Percentiles rank a stretch among this genome's conserved stretches.
Evolutionary conservation across 2,888 invertebrate species (phyloP).

Genomic region (Serripes groenlandicus): DNA sequence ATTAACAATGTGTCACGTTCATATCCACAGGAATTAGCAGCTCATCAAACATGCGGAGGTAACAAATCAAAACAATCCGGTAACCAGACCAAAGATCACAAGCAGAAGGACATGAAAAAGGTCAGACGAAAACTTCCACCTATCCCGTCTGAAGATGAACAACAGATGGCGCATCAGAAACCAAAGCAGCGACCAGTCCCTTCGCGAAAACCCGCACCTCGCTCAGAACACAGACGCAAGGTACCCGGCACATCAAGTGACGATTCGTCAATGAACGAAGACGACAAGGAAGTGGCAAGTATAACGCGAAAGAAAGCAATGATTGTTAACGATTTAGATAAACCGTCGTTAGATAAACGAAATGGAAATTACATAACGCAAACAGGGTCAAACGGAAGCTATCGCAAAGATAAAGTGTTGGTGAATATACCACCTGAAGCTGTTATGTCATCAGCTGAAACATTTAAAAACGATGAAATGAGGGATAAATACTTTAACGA

Average conservation of each 20-base stretch:
- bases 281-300: conserved; percentile 80
- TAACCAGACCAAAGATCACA: conserved; percentile 53
- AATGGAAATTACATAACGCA: conserved; percentile 73
- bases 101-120: conserved; percentile 73
- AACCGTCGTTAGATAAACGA: conserved; percentile 71
- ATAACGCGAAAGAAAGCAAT: conserved; percentile 65
- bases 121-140: conserved; percentile 80
- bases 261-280: conserved; percentile 80
- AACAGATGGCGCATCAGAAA: conserved; percentile 63
- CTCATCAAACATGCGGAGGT: not conserved
- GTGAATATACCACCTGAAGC: conserved; percentile 72
- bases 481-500: conserved; percentile 75
- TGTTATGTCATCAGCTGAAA: conserved; percentile 34
- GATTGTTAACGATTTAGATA: conserved; percentile 72
- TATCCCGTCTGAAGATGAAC: conserved; percentile 79
- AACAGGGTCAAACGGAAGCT: conserved; percentile 34
- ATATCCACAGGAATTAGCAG: conserved; percentile 18
- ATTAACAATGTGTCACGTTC: no score
- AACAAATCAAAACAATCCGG: conserved; percentile 36
- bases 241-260: conserved; percentile 73
- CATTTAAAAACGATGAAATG: conserved; percentile 47
- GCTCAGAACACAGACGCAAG: conserved; percentile 55
- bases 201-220: conserved; percentile 59
- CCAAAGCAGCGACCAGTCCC: conserved; percentile 55
- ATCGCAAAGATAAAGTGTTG: conserved; percentile 65